Base-by-base conservation (phyloP, 2,888 invertebrate species). In the Heliconius ismenius region DNA sequence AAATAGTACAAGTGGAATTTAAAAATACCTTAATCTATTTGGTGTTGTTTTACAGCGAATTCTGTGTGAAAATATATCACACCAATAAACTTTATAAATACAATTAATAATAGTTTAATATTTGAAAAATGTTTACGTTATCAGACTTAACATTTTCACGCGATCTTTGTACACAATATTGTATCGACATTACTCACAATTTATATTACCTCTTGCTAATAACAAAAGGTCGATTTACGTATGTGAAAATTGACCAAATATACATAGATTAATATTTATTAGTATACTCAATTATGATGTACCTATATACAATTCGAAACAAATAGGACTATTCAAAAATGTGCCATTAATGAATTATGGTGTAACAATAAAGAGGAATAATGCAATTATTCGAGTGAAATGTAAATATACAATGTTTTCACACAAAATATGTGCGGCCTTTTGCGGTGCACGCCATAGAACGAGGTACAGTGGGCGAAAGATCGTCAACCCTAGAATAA, bases 401-500 rank as follows among this genome's bases (percentile, higher is more conserved):
- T 76, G 74, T 69, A 72, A 72, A 73, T 79, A 81, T 72, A 72
- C 79, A 76, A 81, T 82, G 79, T 80, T 85, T 79, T 92, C 85
- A 94, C 86, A 94, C 94, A 85, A 93, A 94, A 85, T 94, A 94
- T 82, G 93, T 94, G 82, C 94, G 93, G 67, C 91, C 93, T 84
- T 92, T 93, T 80, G 89, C 89, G 77, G 90, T 87, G 76, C 88
- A 89, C 70, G 91, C 86, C 82, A 91, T 86, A 76, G 92, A 89
- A 83, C 92, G 92, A 76, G 93, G 89, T 82, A 90, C 88, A 76
- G 88, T 90, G 36, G 94, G 93, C 79, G 94, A 93, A 85, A 93
- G 90, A 86, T 94, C 94, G 73, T 94, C 94, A 83, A 94, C 94
- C 88, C 94, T 91, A 85, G 94, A 94, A 88, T 94, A 94, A 83